Evolutionary conservation across 1,140 invertebrate genomes (phyloP).

Genomic region (Armadillidium nasatum): DNA sequence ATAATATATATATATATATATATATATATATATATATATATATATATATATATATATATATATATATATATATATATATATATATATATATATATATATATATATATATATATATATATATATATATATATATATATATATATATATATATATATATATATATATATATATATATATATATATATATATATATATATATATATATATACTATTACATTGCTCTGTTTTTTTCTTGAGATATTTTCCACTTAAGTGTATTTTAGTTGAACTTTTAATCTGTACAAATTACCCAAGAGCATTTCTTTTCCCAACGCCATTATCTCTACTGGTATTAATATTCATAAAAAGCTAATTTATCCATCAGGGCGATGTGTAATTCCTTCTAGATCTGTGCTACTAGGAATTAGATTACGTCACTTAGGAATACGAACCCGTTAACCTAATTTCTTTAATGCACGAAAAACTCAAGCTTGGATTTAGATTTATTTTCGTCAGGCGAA

Average conservation of each 20-base stretch:
- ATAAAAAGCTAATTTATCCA: background rate
- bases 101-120: too few relatives aligned
- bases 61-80: too few relatives aligned
- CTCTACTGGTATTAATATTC: background rate
- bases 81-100: too few relatives aligned
- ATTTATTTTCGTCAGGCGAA: background rate
- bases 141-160: too few relatives aligned
- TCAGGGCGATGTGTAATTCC: background rate
- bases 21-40: too few relatives aligned
- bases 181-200: background rate
- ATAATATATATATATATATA: too few relatives aligned
- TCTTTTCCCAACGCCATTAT: background rate
- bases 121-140: too few relatives aligned
- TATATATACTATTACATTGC: background rate
- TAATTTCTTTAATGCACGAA: background rate
- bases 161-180: too few relatives aligned
- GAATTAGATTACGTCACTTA: background rate
- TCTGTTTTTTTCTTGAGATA: background rate
- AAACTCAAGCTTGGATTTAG: background rate
- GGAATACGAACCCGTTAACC: background rate
- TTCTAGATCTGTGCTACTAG: background rate
- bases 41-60: too few relatives aligned
- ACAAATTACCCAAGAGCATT: background rate
- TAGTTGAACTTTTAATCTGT: background rate
- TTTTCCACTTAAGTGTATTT: too few relatives aligned